Base-by-base conservation (phyloP, 1,140 invertebrate species). In the Psix sp. region DNA sequence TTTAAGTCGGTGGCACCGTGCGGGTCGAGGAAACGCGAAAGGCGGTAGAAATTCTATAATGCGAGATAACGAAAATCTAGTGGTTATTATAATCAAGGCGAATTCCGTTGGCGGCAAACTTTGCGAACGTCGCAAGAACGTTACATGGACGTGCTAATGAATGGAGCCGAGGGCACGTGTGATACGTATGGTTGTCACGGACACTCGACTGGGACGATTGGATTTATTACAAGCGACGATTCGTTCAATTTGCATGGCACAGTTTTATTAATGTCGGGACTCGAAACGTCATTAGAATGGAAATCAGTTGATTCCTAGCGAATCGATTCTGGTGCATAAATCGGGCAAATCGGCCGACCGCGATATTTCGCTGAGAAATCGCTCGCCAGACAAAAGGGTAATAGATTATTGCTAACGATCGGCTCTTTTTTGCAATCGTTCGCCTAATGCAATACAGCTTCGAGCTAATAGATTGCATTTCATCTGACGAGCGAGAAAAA, bases 61-160 rank as follows among this genome's bases (percentile, higher is more conserved):
- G 62, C 56, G 40, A 66, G 62, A 66, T 59, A 68, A 68, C 65
- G 65, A 68, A 68, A 68, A 68, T 59, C 21, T 52, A 68, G 65
- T 48, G 46, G 52, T 59, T 68, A 59, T 68, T 59, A 59, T 57
- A 68, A 68, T 68, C 65, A 68, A 59, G 48, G 52, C 39, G 38
- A 59, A 68, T 59, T 57, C 33, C 26, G 43, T 66, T 56, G 33
- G 40, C 42, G 13, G n/a, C 33, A 35, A 35, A 35, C 33, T 35
- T 35, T 35, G 33, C 10, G 13, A 35, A 14, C 33, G 33, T 35
- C 33, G 13, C n/a, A 31, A 38, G 49, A 35, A 17, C 45, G 43
- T 31, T 46, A 29, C 33, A 14, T n/a, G n/a, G n/a, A n/a, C n/a
- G n/a, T n/a, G n/a, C n/a, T n/a, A n/a, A n/a, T n/a, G n/a, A n/a